Conservation (phyloP, 2,113 vertebrate genomes). For the Typhlomys cinereus region DNA sequence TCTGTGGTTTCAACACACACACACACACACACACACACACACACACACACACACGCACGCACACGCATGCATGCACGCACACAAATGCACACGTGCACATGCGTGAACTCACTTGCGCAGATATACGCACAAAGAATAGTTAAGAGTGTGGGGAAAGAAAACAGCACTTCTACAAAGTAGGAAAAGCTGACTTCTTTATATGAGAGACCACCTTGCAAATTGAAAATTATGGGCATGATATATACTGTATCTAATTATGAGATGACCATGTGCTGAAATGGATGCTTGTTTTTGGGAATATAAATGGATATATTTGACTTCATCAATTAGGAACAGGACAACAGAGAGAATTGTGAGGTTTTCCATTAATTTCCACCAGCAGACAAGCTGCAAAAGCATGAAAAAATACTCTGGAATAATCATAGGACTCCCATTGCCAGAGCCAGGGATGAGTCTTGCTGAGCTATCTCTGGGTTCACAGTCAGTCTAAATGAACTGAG, state of each 20-base stretch:
- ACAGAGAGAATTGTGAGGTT: not conserved
- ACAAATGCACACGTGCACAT: too few species aligned
- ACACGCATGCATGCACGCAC: too few species aligned
- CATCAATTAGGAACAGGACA: not conserved
- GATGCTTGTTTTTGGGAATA: not conserved
- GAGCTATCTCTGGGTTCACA: too few species aligned
- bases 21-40: too few species aligned
- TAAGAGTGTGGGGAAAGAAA: not conserved
- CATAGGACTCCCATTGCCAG: not conserved
- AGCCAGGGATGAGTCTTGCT: not conserved
- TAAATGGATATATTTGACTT: constrained; percentile 35
- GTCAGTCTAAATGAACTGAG: not conserved
- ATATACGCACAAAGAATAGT: too few species aligned
- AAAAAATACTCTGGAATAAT: constrained; percentile 1
- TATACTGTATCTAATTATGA: constrained; percentile 16
- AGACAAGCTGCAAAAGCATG: not conserved
- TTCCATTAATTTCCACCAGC: not conserved
- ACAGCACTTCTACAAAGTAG: not conserved
- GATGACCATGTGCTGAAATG: not conserved
- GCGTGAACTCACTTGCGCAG: too few species aligned
- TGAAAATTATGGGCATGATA: not conserved
- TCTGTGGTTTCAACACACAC: too few species aligned
- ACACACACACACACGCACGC: too few species aligned
- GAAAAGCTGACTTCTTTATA: not conserved
- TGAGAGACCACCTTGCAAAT: not conserved